phyloP scores from a whole-genome alignment of 2,797 vertebrate genomes.

The Coccyzus lansbergi region DNA sequence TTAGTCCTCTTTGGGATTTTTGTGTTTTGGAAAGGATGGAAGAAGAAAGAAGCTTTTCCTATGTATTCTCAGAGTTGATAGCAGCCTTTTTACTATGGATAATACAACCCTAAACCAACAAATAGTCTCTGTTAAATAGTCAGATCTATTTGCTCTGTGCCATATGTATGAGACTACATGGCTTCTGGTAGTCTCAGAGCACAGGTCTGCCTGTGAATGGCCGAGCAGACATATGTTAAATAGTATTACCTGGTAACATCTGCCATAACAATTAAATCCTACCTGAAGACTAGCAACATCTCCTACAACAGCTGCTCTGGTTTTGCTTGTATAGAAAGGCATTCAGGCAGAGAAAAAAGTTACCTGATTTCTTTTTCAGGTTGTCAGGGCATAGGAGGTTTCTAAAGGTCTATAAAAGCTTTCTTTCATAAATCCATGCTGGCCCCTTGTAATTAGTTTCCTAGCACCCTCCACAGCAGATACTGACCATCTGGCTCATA shows the following conservation, averaged over 20 bases:
- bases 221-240: conserved; percentile 12
- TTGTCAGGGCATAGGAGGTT: background rate
- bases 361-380: background rate
- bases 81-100: background rate
- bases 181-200: background rate
- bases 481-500: background rate
- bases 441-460: background rate
- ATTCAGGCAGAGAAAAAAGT: background rate
- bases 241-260: conserved; percentile 8
- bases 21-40: background rate
- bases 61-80: background rate
- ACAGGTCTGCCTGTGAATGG: background rate
- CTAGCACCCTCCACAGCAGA: background rate
- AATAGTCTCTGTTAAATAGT: background rate
- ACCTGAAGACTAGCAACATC: background rate
- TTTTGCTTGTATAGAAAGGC: background rate
- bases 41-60: background rate
- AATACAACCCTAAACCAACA: background rate
- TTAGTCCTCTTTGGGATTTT: accelerated
- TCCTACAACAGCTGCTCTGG: background rate
- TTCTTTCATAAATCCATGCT: background rate
- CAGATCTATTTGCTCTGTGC: background rate
- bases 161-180: background rate
- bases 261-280: conserved; percentile 4
- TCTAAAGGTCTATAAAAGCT: background rate